Base-by-base conservation (phyloP, 2,113 vertebrate genomes). In the Gymnarchus niloticus region DNA sequence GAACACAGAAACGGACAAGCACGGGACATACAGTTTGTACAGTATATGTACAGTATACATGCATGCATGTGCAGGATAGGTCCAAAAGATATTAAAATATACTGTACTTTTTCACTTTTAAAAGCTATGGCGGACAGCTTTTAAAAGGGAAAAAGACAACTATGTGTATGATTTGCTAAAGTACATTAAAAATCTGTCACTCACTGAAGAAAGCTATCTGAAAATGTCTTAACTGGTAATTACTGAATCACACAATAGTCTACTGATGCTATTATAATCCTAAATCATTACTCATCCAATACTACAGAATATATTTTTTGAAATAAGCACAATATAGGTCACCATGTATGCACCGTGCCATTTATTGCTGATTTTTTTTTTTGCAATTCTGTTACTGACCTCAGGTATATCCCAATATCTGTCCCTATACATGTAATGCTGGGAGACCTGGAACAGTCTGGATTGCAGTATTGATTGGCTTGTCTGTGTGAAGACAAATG, bases 401-500 rank as follows among this genome's bases (percentile, higher is more conserved):
- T 48, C 23, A 48, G 12, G 25, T 28, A 51, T 3, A 5, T 44
- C 48, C 61, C 3, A 23, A n/a, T 17, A 85, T 73, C 21, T 80
- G 84, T 85, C 73, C 73, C 78, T 41, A 56, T 25, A 44, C 37
- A n/a, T 10, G 12, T 52, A 28, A 51, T 54, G 28, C 78, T 83
- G 87, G 85, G 88, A 87, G 89, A 90, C 91, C 91, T 88, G 88
- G 86, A 89, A 89, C 86, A 89, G 90, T 90, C 90, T 92, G 90
- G 89, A 90, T 90, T 89, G 87, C 90, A 86, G 89, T 95, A 95
- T 95, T 93, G 95, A 95, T 94, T 94, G 91, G 87, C 91, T 91
- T 94, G 93, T 95, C 94, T 94, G 88, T 89, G 89, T 86, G 85
- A 91, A 95, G 93, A 95, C 94, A 93, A 92, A 93, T 93, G 92